A percentile compares a stretch with the other conserved stretches of the same genome.
Conservation (phyloP, 1,140 invertebrate species). For the Apis mellifera region Amel_HAv3.1 CM009940.2:9369001-9369500, state of each 20-base stretch:
- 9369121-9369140: constrained; percentile 38
- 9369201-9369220: constrained; percentile 46
- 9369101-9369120: constrained; percentile 68
- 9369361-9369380: constrained; percentile 68
- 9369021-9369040: neutral
- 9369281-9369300: neutral
- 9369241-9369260: neutral
- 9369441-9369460: constrained; percentile 70
- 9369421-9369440: constrained; percentile 73
- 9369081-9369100: constrained; percentile 35
- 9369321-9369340: constrained; percentile 56
- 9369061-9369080: constrained; percentile 7
- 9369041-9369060: neutral
- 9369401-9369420: constrained; percentile 68
- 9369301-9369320: neutral
- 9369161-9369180: constrained; percentile 51
- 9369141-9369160: constrained; percentile 41
- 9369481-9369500: constrained; percentile 80
- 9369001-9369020: no score
- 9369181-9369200: constrained; percentile 37
- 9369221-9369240: constrained; percentile 47
- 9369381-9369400: constrained; percentile 61
- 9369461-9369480: constrained; percentile 74
- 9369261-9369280: neutral
- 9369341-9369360: constrained; percentile 67